phyloP scores from a whole-genome alignment of 2,888 invertebrate species.

The Dynastes tityus region DNA sequence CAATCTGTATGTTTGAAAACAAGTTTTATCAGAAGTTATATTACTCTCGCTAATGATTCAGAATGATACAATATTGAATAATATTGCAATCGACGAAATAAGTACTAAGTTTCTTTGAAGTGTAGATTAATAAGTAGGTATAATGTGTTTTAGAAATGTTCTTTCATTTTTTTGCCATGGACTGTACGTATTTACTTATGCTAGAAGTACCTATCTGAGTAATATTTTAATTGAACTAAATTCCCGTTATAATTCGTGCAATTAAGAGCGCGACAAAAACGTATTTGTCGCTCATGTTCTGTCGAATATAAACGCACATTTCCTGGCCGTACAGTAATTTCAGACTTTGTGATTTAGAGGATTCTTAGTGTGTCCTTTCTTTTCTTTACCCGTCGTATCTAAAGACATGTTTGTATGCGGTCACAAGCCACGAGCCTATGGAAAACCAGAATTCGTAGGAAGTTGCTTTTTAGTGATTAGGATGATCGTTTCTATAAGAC shows the following conservation, averaged over 20 bases:
- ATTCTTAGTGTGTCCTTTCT: constrained; percentile 17
- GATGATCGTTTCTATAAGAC: constrained; percentile 1
- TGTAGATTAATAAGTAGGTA: not conserved
- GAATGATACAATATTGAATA: too few relatives aligned
- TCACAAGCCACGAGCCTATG: not conserved
- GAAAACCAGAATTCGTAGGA: constrained; percentile 33
- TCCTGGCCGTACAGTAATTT: constrained; percentile 32
- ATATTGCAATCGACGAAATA: too few relatives aligned
- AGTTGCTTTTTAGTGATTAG: constrained; percentile 13
- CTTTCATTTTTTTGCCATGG: not conserved
- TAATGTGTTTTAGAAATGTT: not conserved
- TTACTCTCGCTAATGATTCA: too few relatives aligned
- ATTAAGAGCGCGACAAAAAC: constrained; percentile 32
- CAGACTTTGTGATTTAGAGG: constrained; percentile 27
- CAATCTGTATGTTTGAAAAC: too few relatives aligned
- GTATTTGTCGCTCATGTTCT: constrained; percentile 33
- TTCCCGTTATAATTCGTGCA: constrained; percentile 33
- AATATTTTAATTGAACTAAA: constrained; percentile 31
- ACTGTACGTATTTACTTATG: not conserved
- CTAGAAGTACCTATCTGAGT: not conserved
- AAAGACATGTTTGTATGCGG: not conserved
- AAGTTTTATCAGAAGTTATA: too few relatives aligned
- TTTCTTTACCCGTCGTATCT: constrained; percentile 7
- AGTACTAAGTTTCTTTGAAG: too few relatives aligned
- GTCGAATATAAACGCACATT: constrained; percentile 34